These are phyloP conservation scores for Philonicus albiceps DNA, from an alignment of 2,888 invertebrate genomes.

Conservation along the genomic window DNA sequence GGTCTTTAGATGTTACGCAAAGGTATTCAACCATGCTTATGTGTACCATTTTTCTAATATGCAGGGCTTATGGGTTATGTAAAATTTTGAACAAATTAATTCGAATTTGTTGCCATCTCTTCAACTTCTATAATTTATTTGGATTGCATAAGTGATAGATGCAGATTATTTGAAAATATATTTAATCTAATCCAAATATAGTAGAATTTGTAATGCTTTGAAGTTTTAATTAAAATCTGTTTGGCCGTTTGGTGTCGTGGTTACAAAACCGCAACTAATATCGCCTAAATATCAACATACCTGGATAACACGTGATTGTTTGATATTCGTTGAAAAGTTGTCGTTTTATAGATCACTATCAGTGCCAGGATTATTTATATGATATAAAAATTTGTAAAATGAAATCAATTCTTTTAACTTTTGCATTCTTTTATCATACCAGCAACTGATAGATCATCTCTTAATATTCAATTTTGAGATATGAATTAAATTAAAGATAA, in stretches of 20 bases:
- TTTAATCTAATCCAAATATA: not conserved
- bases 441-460: too few species aligned
- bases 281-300: not conserved
- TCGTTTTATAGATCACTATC: too few species aligned
- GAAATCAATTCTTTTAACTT: too few species aligned
- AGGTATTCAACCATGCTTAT: not conserved
- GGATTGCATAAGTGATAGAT: not conserved
- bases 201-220: not conserved
- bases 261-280: not conserved
- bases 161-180: not conserved
- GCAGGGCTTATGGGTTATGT: not conserved
- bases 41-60: not conserved
- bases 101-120: not conserved
- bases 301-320: not conserved
- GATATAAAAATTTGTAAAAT: too few species aligned
- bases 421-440: too few species aligned
- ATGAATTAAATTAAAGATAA: too few species aligned
- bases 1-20: not conserved
- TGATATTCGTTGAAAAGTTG: not conserved
- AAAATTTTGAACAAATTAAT: not conserved
- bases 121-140: not conserved
- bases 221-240: not conserved
- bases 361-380: too few species aligned
- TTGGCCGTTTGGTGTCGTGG: not conserved
- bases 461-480: too few species aligned